These are phyloP conservation scores for Papilio polytes DNA, from an alignment of 1,140 invertebrate species.

Conservation along the genomic window DNA sequence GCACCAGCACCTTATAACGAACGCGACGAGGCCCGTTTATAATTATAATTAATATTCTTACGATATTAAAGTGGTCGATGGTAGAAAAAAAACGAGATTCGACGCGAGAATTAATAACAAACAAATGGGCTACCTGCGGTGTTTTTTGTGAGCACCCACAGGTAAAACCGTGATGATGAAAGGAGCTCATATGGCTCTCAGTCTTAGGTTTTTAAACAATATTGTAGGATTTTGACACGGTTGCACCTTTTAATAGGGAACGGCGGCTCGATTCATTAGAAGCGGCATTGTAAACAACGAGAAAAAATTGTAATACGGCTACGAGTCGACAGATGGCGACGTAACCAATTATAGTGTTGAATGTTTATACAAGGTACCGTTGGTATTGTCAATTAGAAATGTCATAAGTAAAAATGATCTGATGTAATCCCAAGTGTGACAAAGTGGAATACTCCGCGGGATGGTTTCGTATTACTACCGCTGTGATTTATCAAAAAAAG, in stretches of 20 bases:
- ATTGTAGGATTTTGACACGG: slow-evolving; percentile 75
- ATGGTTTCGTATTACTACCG: slow-evolving; percentile 69
- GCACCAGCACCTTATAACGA: slow-evolving; percentile 69
- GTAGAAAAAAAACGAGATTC: slow-evolving; percentile 75
- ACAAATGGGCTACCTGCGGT: slow-evolving; percentile 83
- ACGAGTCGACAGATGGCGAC: slow-evolving; percentile 74
- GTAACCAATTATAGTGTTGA: slow-evolving; percentile 39
- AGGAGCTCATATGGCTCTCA: slow-evolving; percentile 76
- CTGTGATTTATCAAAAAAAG: slow-evolving; percentile 71
- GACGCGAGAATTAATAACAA: slow-evolving; percentile 83
- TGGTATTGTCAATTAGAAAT: slow-evolving; percentile 31
- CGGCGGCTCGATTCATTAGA: slow-evolving; percentile 71
- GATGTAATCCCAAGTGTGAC: slow-evolving; percentile 40
- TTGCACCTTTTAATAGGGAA: slow-evolving; percentile 72
- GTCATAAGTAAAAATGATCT: slow-evolving; percentile 37
- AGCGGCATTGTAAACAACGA: slow-evolving; percentile 60
- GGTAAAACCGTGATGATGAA: slow-evolving; percentile 77
- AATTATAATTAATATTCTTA: slow-evolving; percentile 84
- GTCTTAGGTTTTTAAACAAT: slow-evolving; percentile 80
- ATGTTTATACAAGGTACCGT: slow-evolving; percentile 30
- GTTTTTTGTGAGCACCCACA: slow-evolving; percentile 81
- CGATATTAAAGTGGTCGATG: slow-evolving; percentile 78
- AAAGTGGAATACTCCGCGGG: slow-evolving; percentile 57
- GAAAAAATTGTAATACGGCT: slow-evolving; percentile 60
- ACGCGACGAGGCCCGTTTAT: slow-evolving; percentile 78